phyloP scores from a whole-genome alignment of 2,113 vertebrate species.

The Psephotus haematonotus region DNA sequence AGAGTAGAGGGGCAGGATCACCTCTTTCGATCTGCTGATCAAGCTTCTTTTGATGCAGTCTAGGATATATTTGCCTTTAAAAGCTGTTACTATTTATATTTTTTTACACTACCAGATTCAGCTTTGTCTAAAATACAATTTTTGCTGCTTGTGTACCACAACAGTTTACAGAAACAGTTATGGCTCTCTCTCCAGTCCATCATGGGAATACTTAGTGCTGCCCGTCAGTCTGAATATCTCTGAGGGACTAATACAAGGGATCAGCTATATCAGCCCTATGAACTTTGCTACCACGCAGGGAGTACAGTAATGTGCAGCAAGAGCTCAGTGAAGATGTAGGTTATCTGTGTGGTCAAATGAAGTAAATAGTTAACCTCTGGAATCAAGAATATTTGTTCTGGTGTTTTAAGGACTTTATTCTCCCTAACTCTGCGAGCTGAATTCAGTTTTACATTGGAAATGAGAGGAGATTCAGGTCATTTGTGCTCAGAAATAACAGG shows the following conservation, averaged over 20 bases:
- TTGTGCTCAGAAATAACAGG: conserved; percentile 3
- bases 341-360: neutral
- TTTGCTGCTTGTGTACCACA: neutral
- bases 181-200: neutral
- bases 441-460: neutral
- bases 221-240: neutral
- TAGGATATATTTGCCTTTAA: neutral
- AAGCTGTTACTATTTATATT: neutral
- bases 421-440: neutral
- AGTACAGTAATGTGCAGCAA: neutral
- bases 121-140: neutral
- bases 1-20: neutral
- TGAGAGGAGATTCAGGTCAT: neutral
- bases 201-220: neutral
- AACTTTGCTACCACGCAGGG: neutral
- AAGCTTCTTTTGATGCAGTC: neutral
- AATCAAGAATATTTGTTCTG: neutral
- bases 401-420: neutral
- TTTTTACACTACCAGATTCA: neutral
- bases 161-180: neutral
- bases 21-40: neutral
- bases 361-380: neutral
- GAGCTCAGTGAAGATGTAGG: neutral
- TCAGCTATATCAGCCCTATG: neutral
- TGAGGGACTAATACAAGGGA: neutral